Percentiles rank a stretch among this genome's conserved stretches.
These are phyloP conservation scores for Phragmatobia fuliginosa DNA, from an alignment of 2,888 invertebrate genomes.

Conservation along the genomic window DNA sequence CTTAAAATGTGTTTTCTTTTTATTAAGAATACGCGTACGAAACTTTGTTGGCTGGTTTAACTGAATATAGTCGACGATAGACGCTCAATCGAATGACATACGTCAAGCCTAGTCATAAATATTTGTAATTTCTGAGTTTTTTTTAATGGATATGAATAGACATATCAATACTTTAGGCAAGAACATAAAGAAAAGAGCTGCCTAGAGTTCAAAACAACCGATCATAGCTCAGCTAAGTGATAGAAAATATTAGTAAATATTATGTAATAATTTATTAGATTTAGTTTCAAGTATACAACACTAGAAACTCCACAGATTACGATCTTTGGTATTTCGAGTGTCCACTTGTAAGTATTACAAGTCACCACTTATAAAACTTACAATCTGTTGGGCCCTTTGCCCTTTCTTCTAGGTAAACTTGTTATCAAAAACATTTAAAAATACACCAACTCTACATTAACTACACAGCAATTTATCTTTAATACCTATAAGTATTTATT, in stretches of 20 bases:
- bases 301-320: background rate
- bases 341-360: background rate
- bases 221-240: background rate
- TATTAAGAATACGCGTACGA: background rate
- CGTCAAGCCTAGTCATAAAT: background rate
- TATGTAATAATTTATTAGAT: background rate
- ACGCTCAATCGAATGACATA: background rate
- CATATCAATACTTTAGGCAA: background rate
- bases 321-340: background rate
- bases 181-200: too few species aligned
- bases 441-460: background rate
- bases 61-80: background rate
- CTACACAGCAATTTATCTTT: background rate
- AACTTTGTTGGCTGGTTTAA: background rate
- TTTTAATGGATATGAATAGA: background rate
- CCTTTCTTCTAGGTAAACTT: background rate
- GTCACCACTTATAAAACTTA: background rate
- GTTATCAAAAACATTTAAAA: background rate
- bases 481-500: background rate
- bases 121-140: background rate
- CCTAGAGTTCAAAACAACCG: too few species aligned
- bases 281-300: background rate
- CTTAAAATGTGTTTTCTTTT: background rate
- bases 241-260: background rate
- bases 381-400: background rate